phyloP scores from a whole-genome alignment of 1,140 invertebrate species.

The Cherax quadricarinatus region DNA sequence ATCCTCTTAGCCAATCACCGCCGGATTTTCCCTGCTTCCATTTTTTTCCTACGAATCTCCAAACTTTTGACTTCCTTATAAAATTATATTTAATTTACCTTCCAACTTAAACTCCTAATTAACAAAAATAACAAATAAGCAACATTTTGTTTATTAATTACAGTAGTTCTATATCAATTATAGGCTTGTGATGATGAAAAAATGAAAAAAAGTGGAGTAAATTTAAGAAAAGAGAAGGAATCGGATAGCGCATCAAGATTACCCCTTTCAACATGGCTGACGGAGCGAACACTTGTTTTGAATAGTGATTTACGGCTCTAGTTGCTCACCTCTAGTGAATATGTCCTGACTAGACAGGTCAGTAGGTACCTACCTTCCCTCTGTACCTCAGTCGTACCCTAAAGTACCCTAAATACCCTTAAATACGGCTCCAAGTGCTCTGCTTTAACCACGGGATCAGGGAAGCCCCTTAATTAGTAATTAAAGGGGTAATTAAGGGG shows the following conservation, averaged over 20 bases:
- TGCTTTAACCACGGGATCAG: not conserved
- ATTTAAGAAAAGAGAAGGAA: not conserved
- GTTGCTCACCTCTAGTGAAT: slow-evolving; percentile 8
- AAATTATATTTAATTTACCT: not conserved
- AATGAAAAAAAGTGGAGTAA: too few species aligned
- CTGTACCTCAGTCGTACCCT: not conserved
- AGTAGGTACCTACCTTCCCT: not conserved
- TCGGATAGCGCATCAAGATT: slow-evolving; percentile 40
- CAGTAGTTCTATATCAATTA: too few species aligned
- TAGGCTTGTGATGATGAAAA: too few species aligned
- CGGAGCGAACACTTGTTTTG: slow-evolving; percentile 35
- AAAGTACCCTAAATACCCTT: too few species aligned
- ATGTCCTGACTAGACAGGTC: slow-evolving; percentile 43
- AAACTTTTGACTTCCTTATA: not conserved
- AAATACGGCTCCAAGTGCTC: too few species aligned
- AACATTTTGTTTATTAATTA: too few species aligned
- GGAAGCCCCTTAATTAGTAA: not conserved
- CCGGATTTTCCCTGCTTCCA: slow-evolving; percentile 30
- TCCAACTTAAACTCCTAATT: not conserved
- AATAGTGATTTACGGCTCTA: slow-evolving; percentile 31
- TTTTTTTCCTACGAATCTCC: not conserved
- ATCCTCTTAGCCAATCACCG: slow-evolving; percentile 36
- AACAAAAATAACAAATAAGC: not conserved
- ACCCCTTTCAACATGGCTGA: slow-evolving; percentile 46
- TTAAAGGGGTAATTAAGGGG: too few species aligned